Conservation (phyloP, 2,113 vertebrate species). For the Gnathonemus echidnorhynchus region DNA sequence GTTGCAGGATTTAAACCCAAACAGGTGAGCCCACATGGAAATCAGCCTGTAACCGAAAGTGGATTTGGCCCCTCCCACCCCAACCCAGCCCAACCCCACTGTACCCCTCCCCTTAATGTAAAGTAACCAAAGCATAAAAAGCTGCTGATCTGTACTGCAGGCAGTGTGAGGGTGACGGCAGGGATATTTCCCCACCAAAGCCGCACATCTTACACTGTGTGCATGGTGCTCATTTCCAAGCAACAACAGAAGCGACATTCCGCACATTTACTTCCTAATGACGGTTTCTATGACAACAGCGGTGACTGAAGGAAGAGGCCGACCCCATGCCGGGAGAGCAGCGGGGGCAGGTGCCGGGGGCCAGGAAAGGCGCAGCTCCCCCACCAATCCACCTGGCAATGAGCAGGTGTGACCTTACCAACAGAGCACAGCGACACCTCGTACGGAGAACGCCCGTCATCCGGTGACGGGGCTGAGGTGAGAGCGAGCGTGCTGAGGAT, state of each 20-base stretch:
- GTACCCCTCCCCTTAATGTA: neutral
- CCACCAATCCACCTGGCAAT: neutral
- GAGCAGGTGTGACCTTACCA: neutral
- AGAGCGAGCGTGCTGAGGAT: neutral
- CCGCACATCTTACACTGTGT: neutral
- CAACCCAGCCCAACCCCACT: no score
- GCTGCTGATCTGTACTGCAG: neutral
- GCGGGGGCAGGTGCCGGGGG: neutral
- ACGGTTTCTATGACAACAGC: conserved; percentile 49
- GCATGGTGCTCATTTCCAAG: conserved; percentile 13
- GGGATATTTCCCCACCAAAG: neutral
- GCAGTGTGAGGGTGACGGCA: neutral
- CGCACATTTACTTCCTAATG: conserved; percentile 43
- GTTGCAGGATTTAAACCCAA: neutral
- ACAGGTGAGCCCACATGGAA: neutral
- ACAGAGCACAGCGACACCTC: neutral
- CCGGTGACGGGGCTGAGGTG: neutral
- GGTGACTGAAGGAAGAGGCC: conserved; percentile 20
- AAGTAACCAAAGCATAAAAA: neutral
- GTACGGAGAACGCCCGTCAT: neutral
- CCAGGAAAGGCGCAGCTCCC: neutral
- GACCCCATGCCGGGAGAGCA: conserved; percentile 15
- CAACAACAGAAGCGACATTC: conserved; percentile 28
- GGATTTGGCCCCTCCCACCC: neutral
- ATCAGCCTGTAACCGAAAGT: neutral